These are phyloP conservation scores for Heliocidaris erythrogramma DNA, from an alignment of 35 echinoderm and acorn worm species.

Conservation along the genomic window DNA sequence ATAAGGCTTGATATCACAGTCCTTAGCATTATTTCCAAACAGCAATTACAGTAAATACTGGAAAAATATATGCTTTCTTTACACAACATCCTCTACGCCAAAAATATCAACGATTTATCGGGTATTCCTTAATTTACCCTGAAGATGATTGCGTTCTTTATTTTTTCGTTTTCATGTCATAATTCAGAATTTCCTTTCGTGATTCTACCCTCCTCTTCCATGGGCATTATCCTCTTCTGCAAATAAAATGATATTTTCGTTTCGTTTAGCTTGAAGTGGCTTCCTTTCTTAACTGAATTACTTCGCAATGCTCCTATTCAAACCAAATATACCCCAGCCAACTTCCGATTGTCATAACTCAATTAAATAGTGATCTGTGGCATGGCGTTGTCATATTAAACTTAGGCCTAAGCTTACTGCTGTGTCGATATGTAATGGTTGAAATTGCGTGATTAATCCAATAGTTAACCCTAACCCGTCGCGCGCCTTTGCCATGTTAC, in stretches of 20 bases:
- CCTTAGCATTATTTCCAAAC: no score
- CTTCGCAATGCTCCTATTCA: not conserved
- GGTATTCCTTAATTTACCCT: not conserved
- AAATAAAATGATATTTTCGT: not conserved
- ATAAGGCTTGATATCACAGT: no score
- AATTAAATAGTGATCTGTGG: not conserved
- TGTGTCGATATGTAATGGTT: no score
- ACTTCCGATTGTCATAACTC: not conserved
- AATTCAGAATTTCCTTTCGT: not conserved
- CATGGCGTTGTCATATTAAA: not conserved
- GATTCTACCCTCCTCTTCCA: not conserved
- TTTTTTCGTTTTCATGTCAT: not conserved
- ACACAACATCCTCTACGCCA: not conserved
- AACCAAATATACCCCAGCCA: not conserved
- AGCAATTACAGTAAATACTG: no score
- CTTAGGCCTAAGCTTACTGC: no score
- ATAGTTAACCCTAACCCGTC: no score
- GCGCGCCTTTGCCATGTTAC: no score
- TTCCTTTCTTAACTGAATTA: not conserved
- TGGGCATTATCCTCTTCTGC: not conserved
- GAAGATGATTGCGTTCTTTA: no score
- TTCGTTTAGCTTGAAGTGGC: not conserved
- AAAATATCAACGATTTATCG: not conserved
- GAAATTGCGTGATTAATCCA: no score
- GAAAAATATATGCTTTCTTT: no score